Conservation (phyloP, 2,797 vertebrate species). For the Rhabdophis nuchalis region DNA sequence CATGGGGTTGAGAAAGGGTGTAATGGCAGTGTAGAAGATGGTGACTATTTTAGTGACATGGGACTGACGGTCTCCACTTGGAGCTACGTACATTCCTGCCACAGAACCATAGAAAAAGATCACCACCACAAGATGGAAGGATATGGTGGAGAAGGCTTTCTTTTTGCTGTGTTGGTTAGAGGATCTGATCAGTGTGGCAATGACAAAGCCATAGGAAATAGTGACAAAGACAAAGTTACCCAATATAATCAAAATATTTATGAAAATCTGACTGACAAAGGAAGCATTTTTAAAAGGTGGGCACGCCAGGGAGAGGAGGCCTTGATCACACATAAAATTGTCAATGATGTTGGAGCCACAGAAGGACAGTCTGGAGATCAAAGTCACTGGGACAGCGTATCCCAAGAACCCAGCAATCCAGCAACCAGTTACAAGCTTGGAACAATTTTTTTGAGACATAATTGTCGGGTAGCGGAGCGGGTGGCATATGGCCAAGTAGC, state of each 20-base stretch:
- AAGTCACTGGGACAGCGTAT: conserved; percentile 33
- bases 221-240: conserved; percentile 37
- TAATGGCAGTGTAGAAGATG: conserved; percentile 49
- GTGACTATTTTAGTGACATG: conserved; percentile 39
- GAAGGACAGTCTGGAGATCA: conserved; percentile 1
- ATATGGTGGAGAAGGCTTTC: conserved; percentile 53
- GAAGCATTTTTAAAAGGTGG: conserved; percentile 5
- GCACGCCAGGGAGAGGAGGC: conserved; percentile 22
- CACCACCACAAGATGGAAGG: conserved; percentile 45
- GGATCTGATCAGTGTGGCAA: conserved; percentile 31
- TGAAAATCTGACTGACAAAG: not conserved
- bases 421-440: conserved; percentile 5
- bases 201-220: conserved; percentile 27
- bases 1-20: conserved; percentile 46
- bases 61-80: conserved; percentile 20
- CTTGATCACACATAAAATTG: conserved; percentile 51
- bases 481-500: conserved; percentile 25
- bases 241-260: conserved; percentile 1
- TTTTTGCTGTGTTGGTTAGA: conserved; percentile 31
- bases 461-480: conserved; percentile 38
- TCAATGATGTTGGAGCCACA: conserved; percentile 47
- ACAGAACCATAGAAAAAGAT: conserved; percentile 50
- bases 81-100: conserved; percentile 40
- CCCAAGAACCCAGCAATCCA: conserved; percentile 36
- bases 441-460: conserved; percentile 32